A percentile compares a stretch with the other conserved stretches of the same genome.
Conservation (phyloP, 2,797 vertebrate species). For the Helicolenus hilgendorfi region DNA sequence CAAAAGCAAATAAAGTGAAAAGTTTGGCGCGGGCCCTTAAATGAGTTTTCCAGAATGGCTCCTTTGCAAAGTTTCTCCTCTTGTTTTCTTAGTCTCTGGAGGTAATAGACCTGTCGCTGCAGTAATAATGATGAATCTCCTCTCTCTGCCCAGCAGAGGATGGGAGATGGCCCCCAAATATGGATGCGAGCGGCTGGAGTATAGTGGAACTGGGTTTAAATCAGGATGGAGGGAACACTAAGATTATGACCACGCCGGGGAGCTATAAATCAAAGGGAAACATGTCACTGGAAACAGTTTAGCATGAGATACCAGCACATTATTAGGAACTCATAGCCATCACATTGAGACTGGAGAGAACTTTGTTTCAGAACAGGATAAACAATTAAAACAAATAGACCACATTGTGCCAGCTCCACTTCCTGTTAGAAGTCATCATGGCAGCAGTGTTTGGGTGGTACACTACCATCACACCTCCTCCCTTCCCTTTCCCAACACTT, state of each 20-base stretch:
- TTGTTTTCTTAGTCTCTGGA: constrained; percentile 85
- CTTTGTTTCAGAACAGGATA: not conserved
- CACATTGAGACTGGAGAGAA: not conserved
- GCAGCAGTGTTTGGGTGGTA: constrained; percentile 45
- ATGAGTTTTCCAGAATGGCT: constrained; percentile 69
- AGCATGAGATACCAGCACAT: constrained; percentile 17
- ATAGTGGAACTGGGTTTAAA: constrained; percentile 66
- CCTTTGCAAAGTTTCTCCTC: constrained; percentile 72
- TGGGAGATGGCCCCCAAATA: constrained; percentile 75
- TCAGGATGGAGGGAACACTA: constrained; percentile 61
- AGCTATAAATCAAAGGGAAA: constrained; percentile 79
- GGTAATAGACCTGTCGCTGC: constrained; percentile 90
- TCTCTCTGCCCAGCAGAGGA: constrained; percentile 65
- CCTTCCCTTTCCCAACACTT: constrained; percentile 64
- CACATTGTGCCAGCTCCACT: not conserved
- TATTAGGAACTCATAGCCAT: constrained; percentile 4
- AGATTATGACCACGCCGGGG: constrained; percentile 67
- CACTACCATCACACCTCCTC: constrained; percentile 43
- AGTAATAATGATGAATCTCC: constrained; percentile 90
- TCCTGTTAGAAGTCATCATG: constrained; percentile 24
- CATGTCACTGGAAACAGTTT: constrained; percentile 41
- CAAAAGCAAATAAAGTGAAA: constrained; percentile 52
- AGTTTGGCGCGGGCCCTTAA: constrained; percentile 52
- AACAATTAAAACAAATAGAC: constrained; percentile 23
- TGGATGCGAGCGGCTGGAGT: constrained; percentile 56